Base-by-base conservation (phyloP, 2,888 invertebrate genomes). In the Schizotus pectinicornis region DNA sequence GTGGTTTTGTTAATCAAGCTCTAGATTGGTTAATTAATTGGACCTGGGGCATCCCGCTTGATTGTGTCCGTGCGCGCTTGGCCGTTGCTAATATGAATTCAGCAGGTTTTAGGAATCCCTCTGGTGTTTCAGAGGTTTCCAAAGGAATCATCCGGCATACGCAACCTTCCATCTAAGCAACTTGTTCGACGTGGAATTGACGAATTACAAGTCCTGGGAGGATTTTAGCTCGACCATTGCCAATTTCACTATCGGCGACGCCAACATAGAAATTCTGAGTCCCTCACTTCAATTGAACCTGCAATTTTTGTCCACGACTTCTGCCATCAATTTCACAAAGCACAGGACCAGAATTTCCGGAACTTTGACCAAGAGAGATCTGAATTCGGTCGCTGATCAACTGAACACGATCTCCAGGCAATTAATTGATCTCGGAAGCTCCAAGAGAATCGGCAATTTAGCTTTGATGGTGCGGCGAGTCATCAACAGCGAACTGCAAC, bases 361-460 rank as follows among this genome's bases (percentile, higher is more conserved):
- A 0, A 83, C 86, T 0, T 81, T 88, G 9, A 83, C 87, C 1
- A 84, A 82, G 38, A 86, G 84, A 67, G 89, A 89, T 69, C 72
- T 89, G 12, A 83, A 83, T 30, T 85, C 88, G 1, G 79, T 89
- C 52, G 84, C 86, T 0, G 86, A 88, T 63, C 89, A 89, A 72
- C 76, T 89, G 46, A 85, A 86, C 67, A 86, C 85, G 56, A 83
- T 89, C 39, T 86, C 86, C 0, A 85, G 85, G 37, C 87, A 89
- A 79, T 84, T 92, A 64, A 84, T 84, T 33, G 91, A 92, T 74
- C 81, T 88, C 11, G 85, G 85, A 22, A 89, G 86, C 1, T 87
- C 89, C 1, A 86, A 88, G n/a, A 85, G 88, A 72, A 82, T 92
- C 72, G 89, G 91, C 73, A 88, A 87, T 37, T 81, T 92, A 42